Base-by-base conservation (phyloP, 2,113 vertebrate genomes). In the Hemibagrus wyckioides region DNA sequence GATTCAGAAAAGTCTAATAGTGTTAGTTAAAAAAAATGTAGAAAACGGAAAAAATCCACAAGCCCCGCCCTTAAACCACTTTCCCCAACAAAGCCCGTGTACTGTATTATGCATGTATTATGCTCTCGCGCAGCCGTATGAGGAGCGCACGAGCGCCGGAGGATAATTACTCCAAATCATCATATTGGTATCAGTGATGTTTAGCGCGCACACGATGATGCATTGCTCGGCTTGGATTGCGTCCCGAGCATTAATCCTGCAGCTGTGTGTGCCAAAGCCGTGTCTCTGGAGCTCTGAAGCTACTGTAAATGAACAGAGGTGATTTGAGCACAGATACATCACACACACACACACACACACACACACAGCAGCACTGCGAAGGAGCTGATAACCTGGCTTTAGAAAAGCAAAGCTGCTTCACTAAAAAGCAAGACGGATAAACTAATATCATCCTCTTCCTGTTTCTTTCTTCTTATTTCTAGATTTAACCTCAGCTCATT, bases 101-200 rank as follows among this genome's bases (percentile, higher is more conserved):
- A 63, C 23, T 25, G 21, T 33, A 63, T 33, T 50, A 30, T 48
- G 21, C 44, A 52, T 30, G 6, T 48, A 48, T 48, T 48, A 48
- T 48, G 44, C 44, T 48, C 44, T 48, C 44, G 44, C 9, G 13
- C 39, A 17, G 44, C 50, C 14, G 48, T 59, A 63, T 75, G 54
- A 30, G 86, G 13, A n/a, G 33, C 28, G 56, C 15, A 61, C 28
- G 84, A 77, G 54, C 15, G 54, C 69, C 15, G 41, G 44, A 13
- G 44, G 36, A 81, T 86, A 86, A 87, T 63, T 63, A 57, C 86
- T 48, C 56, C 86, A 5, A 59, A 76, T 76, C 86, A 48, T 48
- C 86, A 63, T 52, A 76, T 76, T 30, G 39, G 54, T 83, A 75
- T 63, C 69, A 59, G 54, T n/a, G 11, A 83, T 61, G 69, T 50